These are phyloP conservation scores for Variabilichromis moorii DNA, from an alignment of 2,113 vertebrate genomes.

Conservation along the genomic window DNA sequence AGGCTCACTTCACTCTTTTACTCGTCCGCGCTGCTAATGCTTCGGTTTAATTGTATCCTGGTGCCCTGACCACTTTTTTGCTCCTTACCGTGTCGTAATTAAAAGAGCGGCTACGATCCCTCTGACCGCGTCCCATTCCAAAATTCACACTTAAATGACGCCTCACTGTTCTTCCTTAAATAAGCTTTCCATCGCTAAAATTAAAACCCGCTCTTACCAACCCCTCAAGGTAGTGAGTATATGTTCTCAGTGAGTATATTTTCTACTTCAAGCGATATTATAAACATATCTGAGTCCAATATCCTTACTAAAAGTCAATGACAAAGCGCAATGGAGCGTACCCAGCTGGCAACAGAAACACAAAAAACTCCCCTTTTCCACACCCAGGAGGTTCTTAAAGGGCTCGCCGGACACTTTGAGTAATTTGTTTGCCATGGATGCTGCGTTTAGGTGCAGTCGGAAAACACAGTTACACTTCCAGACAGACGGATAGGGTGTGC, in stretches of 20 bases:
- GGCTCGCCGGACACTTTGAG: neutral
- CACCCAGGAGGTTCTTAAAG: constrained; percentile 65
- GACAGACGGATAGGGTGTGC: neutral
- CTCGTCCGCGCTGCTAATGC: neutral
- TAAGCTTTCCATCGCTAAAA: rapidly evolving
- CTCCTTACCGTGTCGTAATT: constrained; percentile 17
- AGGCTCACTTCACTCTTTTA: neutral
- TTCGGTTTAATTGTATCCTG: neutral
- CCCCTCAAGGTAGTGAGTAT: rapidly evolving
- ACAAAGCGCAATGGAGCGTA: neutral
- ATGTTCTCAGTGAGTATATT: rapidly evolving
- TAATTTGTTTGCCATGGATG: neutral
- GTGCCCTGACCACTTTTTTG: constrained; percentile 27
- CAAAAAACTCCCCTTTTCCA: constrained; percentile 31
- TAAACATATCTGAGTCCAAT: neutral
- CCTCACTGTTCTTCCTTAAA: neutral
- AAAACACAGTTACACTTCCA: neutral
- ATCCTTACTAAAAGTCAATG: neutral
- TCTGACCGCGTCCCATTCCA: constrained; percentile 33
- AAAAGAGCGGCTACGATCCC: neutral
- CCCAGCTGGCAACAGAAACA: neutral
- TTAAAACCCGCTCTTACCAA: rapidly evolving
- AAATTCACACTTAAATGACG: neutral
- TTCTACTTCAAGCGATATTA: neutral
- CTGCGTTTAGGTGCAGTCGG: neutral